phyloP scores from a whole-genome alignment of 2,888 invertebrate genomes.

The Chymomyza fuscimana region DNA sequence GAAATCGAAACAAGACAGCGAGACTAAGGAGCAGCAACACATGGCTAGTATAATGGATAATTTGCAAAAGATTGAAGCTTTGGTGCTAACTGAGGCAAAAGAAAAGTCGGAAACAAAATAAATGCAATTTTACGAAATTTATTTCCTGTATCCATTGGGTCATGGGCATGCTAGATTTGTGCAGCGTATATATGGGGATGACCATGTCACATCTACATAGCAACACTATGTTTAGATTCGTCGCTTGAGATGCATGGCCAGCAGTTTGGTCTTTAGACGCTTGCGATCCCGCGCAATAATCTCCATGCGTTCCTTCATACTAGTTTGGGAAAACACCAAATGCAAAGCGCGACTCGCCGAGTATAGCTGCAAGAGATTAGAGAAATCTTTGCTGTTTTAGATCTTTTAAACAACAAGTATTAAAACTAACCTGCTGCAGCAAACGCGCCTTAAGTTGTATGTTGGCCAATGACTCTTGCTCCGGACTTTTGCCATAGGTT shows the following conservation, averaged over 20 bases:
- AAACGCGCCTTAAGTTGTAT: slow-evolving; percentile 76
- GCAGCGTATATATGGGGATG: too few relatives aligned
- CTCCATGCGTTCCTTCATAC: slow-evolving; percentile 76
- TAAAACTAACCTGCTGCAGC: slow-evolving; percentile 71
- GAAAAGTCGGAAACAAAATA: background rate
- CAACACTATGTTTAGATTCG: slow-evolving; percentile 18
- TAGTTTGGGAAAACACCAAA: slow-evolving; percentile 72
- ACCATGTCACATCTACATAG: too few relatives aligned
- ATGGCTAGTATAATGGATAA: slow-evolving; percentile 38
- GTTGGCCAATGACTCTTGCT: slow-evolving; percentile 62
- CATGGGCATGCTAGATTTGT: too few relatives aligned
- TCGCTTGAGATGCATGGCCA: slow-evolving; percentile 59
- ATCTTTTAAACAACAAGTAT: background rate
- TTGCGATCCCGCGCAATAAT: slow-evolving; percentile 76
- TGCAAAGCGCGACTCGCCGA: slow-evolving; percentile 75
- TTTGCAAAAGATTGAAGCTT: slow-evolving; percentile 48
- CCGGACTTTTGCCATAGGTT: slow-evolving; percentile 50
- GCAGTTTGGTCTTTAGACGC: slow-evolving; percentile 66
- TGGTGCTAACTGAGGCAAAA: slow-evolving; percentile 38
- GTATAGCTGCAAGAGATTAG: slow-evolving; percentile 54
- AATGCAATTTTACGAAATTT: background rate
- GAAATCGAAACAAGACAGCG: slow-evolving; percentile 31
- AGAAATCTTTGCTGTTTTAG: background rate
- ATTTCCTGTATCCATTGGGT: background rate
- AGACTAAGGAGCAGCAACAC: slow-evolving; percentile 13